These are phyloP conservation scores for Aproaerema taeniolella DNA, from an alignment of 2,888 invertebrate species.

Conservation along the genomic window DNA sequence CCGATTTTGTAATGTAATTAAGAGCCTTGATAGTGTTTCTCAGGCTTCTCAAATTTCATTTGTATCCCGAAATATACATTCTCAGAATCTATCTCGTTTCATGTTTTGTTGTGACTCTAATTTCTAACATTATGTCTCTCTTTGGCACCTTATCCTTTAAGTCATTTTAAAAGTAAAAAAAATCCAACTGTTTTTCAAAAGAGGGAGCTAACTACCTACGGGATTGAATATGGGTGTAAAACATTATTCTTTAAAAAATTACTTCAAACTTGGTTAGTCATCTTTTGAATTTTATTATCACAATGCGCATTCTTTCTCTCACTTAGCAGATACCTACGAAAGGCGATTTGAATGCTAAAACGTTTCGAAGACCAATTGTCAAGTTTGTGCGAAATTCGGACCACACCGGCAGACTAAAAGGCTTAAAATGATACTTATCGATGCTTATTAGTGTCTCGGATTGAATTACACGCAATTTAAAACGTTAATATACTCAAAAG, in stretches of 20 bases:
- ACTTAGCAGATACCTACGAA: constrained; percentile 61
- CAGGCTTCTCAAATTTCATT: constrained; percentile 4
- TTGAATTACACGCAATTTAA: constrained; percentile 6
- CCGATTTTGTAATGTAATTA: constrained; percentile 6
- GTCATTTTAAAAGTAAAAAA: no score
- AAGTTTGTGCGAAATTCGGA: constrained; percentile 49
- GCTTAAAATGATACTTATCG: constrained; percentile 13
- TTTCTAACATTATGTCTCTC: no score
- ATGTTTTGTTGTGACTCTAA: no score
- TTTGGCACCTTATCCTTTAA: neutral
- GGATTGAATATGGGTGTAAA: constrained; percentile 41
- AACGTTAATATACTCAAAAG: neutral
- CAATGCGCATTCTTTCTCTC: constrained; percentile 45
- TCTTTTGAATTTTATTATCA: constrained; percentile 45
- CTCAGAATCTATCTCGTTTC: no score
- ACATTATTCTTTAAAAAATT: constrained; percentile 48
- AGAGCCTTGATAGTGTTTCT: constrained; percentile 1
- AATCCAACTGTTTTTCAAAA: neutral
- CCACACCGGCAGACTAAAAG: constrained; percentile 42
- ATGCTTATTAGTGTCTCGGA: constrained; percentile 7
- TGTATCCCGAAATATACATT: no score
- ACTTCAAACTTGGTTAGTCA: constrained; percentile 24
- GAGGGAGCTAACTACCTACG: neutral
- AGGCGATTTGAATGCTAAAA: constrained; percentile 40
- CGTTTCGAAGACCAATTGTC: constrained; percentile 42